A percentile compares a stretch with the other conserved stretches of the same genome.
phyloP scores from a whole-genome alignment of 1,140 invertebrate genomes.

The Neodiprion virginianus region DNA sequence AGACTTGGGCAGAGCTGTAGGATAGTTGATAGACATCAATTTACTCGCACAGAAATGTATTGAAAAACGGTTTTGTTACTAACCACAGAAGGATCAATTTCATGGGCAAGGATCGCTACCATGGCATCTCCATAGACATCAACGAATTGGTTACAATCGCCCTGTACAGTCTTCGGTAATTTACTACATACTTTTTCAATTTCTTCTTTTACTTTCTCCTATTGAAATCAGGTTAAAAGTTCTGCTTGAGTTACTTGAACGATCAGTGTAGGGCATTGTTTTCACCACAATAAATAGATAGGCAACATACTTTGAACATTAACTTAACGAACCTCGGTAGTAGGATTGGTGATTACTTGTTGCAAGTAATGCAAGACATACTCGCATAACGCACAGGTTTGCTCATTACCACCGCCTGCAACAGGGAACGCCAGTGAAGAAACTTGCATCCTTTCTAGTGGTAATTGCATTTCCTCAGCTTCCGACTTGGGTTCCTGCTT shows the following conservation, averaged over 20 bases:
- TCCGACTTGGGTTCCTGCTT: constrained; percentile 47
- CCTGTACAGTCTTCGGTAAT: constrained; percentile 70
- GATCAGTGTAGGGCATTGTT: neutral
- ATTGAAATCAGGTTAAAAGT: constrained; percentile 27
- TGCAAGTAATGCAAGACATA: constrained; percentile 84
- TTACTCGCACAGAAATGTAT: constrained; percentile 38
- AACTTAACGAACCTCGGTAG: constrained; percentile 66
- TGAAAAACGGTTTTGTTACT: constrained; percentile 56
- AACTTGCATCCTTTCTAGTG: constrained; percentile 70
- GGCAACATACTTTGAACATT: constrained; percentile 9
- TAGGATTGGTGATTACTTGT: constrained; percentile 71
- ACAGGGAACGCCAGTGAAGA: constrained; percentile 43
- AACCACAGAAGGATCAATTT: constrained; percentile 79
- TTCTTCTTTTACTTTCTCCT: constrained; percentile 70
- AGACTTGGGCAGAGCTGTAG: constrained; percentile 69
- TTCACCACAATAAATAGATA: constrained; percentile 2
- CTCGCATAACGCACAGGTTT: constrained; percentile 80
- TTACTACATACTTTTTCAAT: constrained; percentile 73
- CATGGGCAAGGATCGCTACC: constrained; percentile 78
- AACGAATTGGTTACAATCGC: constrained; percentile 78
- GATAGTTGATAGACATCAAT: constrained; percentile 17
- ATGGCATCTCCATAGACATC: constrained; percentile 78
- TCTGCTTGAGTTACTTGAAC: constrained; percentile 11
- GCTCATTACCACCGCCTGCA: constrained; percentile 54
- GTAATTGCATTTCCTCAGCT: constrained; percentile 63